Percentiles rank a stretch among this genome's conserved stretches.
Conservation (phyloP, 2,113 vertebrate species). For the Aspidoscelis tigris region DNA sequence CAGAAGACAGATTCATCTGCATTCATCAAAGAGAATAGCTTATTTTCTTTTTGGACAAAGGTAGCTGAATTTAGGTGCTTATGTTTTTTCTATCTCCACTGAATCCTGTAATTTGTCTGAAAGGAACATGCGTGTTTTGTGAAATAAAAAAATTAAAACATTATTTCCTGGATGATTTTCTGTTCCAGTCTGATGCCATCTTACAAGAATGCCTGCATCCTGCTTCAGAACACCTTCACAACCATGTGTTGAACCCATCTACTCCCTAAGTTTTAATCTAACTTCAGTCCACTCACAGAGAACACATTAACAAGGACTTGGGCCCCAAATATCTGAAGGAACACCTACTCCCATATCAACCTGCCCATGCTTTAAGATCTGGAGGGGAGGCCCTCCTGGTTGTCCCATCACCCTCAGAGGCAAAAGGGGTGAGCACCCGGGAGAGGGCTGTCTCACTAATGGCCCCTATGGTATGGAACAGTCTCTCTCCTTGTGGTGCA, state of each 20-base stretch:
- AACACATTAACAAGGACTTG: no score
- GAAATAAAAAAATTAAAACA: not conserved
- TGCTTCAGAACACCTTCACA: not conserved
- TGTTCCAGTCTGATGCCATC: not conserved
- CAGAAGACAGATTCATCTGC: conserved; percentile 2
- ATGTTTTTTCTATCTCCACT: not conserved
- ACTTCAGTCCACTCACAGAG: no score
- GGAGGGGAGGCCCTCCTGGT: no score
- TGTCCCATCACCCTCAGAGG: no score
- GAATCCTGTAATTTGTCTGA: not conserved
- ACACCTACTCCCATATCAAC: no score
- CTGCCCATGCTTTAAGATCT: no score
- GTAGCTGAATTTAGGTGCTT: not conserved
- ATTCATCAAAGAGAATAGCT: not conserved
- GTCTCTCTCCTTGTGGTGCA: no score
- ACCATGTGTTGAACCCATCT: not conserved
- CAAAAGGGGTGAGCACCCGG: no score
- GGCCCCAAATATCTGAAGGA: no score
- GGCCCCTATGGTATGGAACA: no score
- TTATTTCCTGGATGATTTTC: not conserved
- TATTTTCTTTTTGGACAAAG: conserved; percentile 7
- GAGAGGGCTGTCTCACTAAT: no score
- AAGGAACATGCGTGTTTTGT: not conserved
- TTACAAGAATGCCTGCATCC: not conserved
- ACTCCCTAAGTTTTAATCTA: no score